Evolutionary conservation across 1,140 invertebrate species (phyloP).

Genomic region (Glossosoma conforme): DNA sequence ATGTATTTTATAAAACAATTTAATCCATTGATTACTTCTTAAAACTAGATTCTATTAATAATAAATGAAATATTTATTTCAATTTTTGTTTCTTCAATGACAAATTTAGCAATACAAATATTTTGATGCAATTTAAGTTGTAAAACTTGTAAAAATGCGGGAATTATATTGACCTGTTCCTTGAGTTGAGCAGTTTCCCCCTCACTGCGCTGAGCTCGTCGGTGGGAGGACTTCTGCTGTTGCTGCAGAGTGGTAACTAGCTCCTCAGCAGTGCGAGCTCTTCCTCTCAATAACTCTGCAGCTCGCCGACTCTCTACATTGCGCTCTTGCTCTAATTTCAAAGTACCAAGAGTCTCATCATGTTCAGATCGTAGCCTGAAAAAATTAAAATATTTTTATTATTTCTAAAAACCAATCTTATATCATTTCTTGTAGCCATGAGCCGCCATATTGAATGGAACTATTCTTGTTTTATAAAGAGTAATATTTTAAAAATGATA

Average conservation of each 20-base stretch:
- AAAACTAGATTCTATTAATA: no score
- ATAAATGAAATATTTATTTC: no score
- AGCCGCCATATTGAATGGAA: not conserved
- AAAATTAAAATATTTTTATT: slow-evolving; percentile 4
- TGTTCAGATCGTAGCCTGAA: slow-evolving; percentile 25
- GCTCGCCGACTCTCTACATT: slow-evolving; percentile 13
- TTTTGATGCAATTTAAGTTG: no score
- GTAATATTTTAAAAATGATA: slow-evolving; percentile 4
- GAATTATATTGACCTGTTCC: slow-evolving; percentile 23
- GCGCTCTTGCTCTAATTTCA: slow-evolving; percentile 27
- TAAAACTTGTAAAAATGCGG: no score
- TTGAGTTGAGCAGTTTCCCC: slow-evolving; percentile 21
- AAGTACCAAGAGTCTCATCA: slow-evolving; percentile 19
- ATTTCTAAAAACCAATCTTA: not conserved
- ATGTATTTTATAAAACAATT: no score
- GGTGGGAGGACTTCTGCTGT: slow-evolving; percentile 20
- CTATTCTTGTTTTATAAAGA: slow-evolving; percentile 6
- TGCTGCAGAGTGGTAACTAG: slow-evolving; percentile 24
- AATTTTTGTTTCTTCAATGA: no score
- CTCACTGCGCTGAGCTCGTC: slow-evolving; percentile 20
- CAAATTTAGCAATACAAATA: no score
- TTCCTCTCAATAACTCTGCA: slow-evolving; percentile 16
- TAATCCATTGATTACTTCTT: no score
- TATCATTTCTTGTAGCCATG: not conserved
- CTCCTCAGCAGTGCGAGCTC: slow-evolving; percentile 28